These are phyloP conservation scores for Puma concolor DNA, from an alignment of 2,113 vertebrate genomes.

Conservation along the genomic window DNA sequence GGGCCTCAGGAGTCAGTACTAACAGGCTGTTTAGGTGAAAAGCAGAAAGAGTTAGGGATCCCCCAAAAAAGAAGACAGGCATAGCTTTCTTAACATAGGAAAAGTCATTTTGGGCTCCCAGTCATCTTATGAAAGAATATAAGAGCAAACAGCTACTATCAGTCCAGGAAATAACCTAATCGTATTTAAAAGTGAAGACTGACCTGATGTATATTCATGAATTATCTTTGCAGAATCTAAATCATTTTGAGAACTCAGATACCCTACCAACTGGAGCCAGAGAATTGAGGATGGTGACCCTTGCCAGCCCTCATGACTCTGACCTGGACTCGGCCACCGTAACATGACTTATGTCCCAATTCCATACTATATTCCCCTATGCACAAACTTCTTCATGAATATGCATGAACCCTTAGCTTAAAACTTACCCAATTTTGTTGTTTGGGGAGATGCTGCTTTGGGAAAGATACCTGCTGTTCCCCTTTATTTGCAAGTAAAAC, in stretches of 20 bases:
- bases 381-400: not conserved
- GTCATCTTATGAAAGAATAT: not conserved
- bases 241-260: not conserved
- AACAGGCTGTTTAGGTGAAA: not conserved
- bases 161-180: not conserved
- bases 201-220: not conserved
- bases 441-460: not conserved
- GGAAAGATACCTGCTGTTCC: not conserved
- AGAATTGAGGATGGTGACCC: not conserved
- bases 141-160: not conserved
- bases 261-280: not conserved
- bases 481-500: not conserved
- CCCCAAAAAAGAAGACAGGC: not conserved
- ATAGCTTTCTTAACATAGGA: not conserved
- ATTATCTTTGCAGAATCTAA: not conserved
- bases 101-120: not conserved
- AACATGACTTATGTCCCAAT: not conserved
- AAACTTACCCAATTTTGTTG: not conserved
- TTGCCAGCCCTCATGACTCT: not conserved
- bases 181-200: not conserved
- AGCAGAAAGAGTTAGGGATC: not conserved
- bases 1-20: not conserved
- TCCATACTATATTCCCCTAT: not conserved
- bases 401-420: not conserved
- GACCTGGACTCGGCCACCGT: not conserved